phyloP scores from a whole-genome alignment of 1,140 invertebrate genomes.

The Psilanteris sp. region DNA sequence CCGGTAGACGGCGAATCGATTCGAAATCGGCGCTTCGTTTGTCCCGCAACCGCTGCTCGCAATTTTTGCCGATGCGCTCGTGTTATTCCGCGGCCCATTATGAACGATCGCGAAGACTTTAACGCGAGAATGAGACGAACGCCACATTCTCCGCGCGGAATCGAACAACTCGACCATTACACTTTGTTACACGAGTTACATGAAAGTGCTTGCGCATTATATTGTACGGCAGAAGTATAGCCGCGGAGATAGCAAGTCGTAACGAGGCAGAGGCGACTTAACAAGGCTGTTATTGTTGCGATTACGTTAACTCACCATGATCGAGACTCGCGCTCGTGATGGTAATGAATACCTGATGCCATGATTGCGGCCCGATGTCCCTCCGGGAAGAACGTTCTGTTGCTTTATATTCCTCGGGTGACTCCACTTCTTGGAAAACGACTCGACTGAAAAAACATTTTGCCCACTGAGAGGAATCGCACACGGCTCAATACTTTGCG shows the following conservation, averaged over 20 bases:
- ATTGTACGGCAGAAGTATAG: constrained; percentile 55
- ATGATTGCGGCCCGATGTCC: constrained; percentile 63
- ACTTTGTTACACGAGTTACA: constrained; percentile 65
- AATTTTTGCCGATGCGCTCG: constrained; percentile 32
- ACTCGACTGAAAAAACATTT: constrained; percentile 26
- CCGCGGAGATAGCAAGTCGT: constrained; percentile 53
- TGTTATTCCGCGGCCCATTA: constrained; percentile 51
- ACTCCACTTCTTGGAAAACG: constrained; percentile 31
- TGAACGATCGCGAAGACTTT: constrained; percentile 59
- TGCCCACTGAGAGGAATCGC: constrained; percentile 12
- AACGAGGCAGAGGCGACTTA: constrained; percentile 69
- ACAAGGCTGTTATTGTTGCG: constrained; percentile 74
- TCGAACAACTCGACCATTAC: constrained; percentile 63
- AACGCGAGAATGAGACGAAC: constrained; percentile 65
- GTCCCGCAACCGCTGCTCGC: constrained; percentile 15
- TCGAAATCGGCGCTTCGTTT: constrained; percentile 9
- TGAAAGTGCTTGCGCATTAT: constrained; percentile 55
- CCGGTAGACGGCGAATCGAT: background rate
- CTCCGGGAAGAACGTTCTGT: constrained; percentile 52
- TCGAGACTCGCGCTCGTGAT: constrained; percentile 64
- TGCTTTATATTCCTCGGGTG: constrained; percentile 52
- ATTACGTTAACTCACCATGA: constrained; percentile 72
- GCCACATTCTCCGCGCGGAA: constrained; percentile 51
- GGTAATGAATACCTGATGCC: constrained; percentile 70
- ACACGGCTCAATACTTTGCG: constrained; percentile 4